Evolutionary conservation across 2,888 invertebrate genomes (phyloP), one percentile per base, ranked within the genome.

Genomic region (Rhagophthalmus giganteus): DNA sequence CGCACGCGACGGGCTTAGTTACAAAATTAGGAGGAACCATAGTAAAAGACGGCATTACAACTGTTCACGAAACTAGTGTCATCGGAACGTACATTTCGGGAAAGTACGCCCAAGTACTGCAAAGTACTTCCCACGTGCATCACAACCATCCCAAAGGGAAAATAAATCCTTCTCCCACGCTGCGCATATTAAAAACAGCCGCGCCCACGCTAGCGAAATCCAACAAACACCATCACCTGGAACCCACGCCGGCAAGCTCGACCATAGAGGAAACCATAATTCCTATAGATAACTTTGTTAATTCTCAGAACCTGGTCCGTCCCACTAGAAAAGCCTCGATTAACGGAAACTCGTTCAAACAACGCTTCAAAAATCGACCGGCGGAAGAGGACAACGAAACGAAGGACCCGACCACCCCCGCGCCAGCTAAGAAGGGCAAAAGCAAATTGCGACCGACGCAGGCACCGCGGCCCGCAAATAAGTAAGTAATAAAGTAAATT

Each of bases 61-160:
- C 91, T 0, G 83, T 92, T 3, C 89, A 90, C 68, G 91, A 92
- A 75, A 91, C 92, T 0, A 89, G 88, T 69, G 90, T 93, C n/a
- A 87, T 92, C 63, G 89, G 93, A 14, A 91, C 93, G 2, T 89
- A 86, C 68, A 89, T 92, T 64, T 87, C 88, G 35, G 90, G 90
- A 26, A 92, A 92, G 76, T 92, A 93, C 71, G 91, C 92, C 2
- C 92, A 93, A 75, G 87, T 89, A 6, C 76, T 92, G 16, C 90
- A 90, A 67, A 90, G 90, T 65, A 87, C 88, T 27, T 89, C 91
- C 0, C 86, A 85, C 66, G 75, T 87, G 26, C 73, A 84, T 48
- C 79, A 80, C 57, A 68, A 68, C 42, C 66, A 64, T 8, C 68
- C 68, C 41, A 71, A 73, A 48, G 79, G 76, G 4, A 86, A 85